Base-by-base conservation (phyloP, 2,888 invertebrate species). In the Anodontia alba region DNA sequence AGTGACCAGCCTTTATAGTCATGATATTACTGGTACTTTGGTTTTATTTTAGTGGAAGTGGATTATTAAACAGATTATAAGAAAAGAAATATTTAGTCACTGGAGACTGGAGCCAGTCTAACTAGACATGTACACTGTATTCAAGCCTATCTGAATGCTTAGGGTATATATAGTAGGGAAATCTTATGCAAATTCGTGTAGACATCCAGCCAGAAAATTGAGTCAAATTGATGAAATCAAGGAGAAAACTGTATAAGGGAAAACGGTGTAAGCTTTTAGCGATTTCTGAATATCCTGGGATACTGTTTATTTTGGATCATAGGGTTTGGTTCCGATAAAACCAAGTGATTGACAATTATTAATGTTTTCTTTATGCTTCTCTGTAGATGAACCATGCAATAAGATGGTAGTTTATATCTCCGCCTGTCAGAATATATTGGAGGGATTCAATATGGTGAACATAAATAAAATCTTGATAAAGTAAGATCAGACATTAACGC, bases 341-440 rank as follows among this genome's bases (percentile, higher is more conserved):
- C n/a, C 7, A 29, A 29, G 62, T 62, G 62, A 62, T 62, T 62
- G 62, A 62, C 62, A 62, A 62, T 62, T 62, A 62, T 62, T 62
- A 33, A 62, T 62, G 62, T 62, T 62, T 62, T 62, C 31, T 62
- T 62, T 62, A 62, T 62, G 62, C 33, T 17, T 31, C 33, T 31
- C 33, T 62, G 33, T 33, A 33, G 62, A 33, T 62, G 62, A 62
- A 62, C 33, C 62, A 33, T 62, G 33, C 62, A 17, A 62, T 62
- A 62, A 33, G 62, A 62, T 62, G 62, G 62, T 62, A 33, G 62
- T 62, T 62, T 62, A 62, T 62, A 62, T 62, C 54, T 26, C 54
- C 26, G 26, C 49, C 26, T 54, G 54, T 54, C 54, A 54, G 54
- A 54, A 54, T 8, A 54, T 23, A 54, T 54, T 54, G 54, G 54